Evolutionary conservation across 1,140 invertebrate genomes (phyloP).

Genomic region (Drosophila kohkoa): DNA sequence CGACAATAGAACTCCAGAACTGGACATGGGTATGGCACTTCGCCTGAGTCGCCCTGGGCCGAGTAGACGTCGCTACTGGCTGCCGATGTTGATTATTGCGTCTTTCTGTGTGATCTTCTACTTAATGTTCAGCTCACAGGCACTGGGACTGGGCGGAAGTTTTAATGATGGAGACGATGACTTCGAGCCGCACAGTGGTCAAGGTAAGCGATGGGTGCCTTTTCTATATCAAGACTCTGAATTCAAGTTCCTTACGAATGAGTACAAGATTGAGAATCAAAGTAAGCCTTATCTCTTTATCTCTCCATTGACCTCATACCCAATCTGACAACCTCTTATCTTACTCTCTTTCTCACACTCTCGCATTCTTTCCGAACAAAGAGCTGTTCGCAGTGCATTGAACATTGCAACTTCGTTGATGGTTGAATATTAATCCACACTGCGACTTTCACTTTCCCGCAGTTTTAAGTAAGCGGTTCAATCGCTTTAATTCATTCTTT

Average conservation of each 20-base stretch:
- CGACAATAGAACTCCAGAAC: background rate
- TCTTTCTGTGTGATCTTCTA: conserved; percentile 50
- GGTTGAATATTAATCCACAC: conserved; percentile 19
- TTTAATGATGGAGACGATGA: conserved; percentile 46
- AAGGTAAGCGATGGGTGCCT: conserved; percentile 58
- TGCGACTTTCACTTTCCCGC: conserved; percentile 33
- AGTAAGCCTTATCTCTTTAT: background rate
- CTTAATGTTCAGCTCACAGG: conserved; percentile 50
- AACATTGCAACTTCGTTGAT: conserved; percentile 1
- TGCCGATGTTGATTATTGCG: conserved; percentile 24
- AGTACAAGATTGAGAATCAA: background rate
- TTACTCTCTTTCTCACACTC: background rate
- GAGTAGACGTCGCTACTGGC: conserved; percentile 36
- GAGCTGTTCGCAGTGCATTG: background rate
- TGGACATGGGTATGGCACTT: conserved; percentile 30
- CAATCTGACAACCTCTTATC: background rate
- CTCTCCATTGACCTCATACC: no score
- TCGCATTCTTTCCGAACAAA: background rate
- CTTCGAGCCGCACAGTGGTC: conserved; percentile 41
- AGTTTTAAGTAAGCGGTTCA: no score
- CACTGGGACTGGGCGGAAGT: conserved; percentile 40
- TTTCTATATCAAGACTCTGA: background rate
- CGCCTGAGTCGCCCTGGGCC: conserved; percentile 11
- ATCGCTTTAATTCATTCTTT: no score
- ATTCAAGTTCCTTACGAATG: background rate